Evolutionary conservation across 1,140 invertebrate genomes (phyloP), one percentile per base, ranked within the genome.

Genomic region (Galleria mellonella): DNA sequence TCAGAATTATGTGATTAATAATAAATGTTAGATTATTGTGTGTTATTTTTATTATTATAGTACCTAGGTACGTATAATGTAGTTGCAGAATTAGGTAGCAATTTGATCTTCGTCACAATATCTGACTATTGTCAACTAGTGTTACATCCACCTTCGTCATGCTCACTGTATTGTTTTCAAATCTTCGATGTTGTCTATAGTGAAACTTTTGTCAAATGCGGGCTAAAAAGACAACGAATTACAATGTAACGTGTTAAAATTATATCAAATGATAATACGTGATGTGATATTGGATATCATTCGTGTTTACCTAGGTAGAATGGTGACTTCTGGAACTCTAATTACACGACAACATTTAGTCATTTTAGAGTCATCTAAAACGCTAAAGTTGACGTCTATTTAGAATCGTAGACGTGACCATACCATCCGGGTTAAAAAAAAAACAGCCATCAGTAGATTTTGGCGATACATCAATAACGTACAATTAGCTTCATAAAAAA

Each of bases 191-290:
- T 61, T 52, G 32, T 64, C 33, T 46, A 39, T 72, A 30, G 55
- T 44, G 53, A 65, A 67, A 74, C 74, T 79, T 78, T 68, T 78
- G 72, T 70, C 75, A 79, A 77, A 82, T 78, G 75, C 77, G 70
- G 75, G 79, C 76, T 79, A 72, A 53, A 38, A 47, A 56, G 49
- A 79, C 77, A 79, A 82, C 77, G 77, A 82, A 77, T 71, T 66
- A 72, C 33, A 44, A 23, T 46, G 39, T 53, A 59, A 53, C 37
- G 31, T 51, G 17, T 9, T 32, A 33, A 14, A 15, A 12, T 2
- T 9, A 15, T 32, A 32, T n/a, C 30, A 37, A 30, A 17, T 39
- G 30, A 28, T 37, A 47, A 47, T 55, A 55, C 52, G 46, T 29
- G 42, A 46, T 42, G 46, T 55, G 41, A 48, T 48, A 49, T 55